Percentiles rank a stretch among this genome's conserved stretches.
Conservation (phyloP, 2,113 vertebrate genomes). For the Pseudorasbora parva region DNA sequence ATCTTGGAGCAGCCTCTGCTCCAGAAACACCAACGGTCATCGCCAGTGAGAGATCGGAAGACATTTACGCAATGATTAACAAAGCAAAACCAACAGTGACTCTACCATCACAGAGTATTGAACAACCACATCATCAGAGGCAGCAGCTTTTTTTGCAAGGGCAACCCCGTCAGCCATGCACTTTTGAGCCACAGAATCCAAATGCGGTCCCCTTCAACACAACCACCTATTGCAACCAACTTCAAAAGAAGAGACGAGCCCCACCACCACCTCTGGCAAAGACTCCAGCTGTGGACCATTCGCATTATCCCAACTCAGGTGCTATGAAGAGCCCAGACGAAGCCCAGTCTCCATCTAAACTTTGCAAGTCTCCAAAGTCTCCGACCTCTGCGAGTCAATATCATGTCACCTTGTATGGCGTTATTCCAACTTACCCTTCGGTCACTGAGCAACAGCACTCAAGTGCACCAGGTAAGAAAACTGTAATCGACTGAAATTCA, state of each 20-base stretch:
- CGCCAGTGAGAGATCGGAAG: slow-evolving; percentile 62
- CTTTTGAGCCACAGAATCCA: slow-evolving; percentile 61
- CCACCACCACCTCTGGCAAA: slow-evolving; percentile 83
- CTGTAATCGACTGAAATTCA: too few relatives aligned
- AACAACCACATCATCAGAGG: neutral
- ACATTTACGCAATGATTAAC: slow-evolving; percentile 65
- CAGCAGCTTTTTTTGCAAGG: neutral
- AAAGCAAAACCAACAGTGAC: slow-evolving; percentile 72
- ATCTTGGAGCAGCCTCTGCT: slow-evolving; percentile 29
- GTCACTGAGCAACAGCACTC: slow-evolving; percentile 13
- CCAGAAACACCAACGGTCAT: slow-evolving; percentile 55
- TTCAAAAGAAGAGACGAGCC: slow-evolving; percentile 77
- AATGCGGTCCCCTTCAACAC: slow-evolving; percentile 58
- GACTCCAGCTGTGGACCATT: slow-evolving; percentile 79
- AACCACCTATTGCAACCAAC: slow-evolving; percentile 55
- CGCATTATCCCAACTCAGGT: slow-evolving; percentile 59
- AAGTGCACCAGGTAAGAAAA: slow-evolving; percentile 22
- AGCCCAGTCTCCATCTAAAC: neutral
- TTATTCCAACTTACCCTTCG: slow-evolving; percentile 42
- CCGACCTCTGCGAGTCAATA: slow-evolving; percentile 46
- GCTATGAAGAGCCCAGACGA: neutral
- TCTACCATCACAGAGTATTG: slow-evolving; percentile 46
- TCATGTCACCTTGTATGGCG: slow-evolving; percentile 53
- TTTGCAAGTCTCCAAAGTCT: slow-evolving; percentile 22
- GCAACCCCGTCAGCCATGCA: slow-evolving; percentile 50